phyloP scores from a whole-genome alignment of 2,113 vertebrate genomes.

The Mionectes macconnelli region DNA sequence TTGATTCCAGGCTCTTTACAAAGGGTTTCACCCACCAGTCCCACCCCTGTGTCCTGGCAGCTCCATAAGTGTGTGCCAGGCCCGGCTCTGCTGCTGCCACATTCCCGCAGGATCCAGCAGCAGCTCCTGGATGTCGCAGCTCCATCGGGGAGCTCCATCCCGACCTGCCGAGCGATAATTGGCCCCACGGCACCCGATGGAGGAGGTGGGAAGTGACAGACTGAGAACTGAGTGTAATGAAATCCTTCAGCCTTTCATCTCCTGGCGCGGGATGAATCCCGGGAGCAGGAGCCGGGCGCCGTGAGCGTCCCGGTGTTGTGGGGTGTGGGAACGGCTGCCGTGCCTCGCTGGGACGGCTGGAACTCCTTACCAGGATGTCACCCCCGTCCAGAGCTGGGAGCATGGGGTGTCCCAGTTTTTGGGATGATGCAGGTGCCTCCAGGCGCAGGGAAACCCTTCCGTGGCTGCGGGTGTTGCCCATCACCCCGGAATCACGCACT shows the following conservation, averaged over 20 bases:
- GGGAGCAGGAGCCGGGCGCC: neutral
- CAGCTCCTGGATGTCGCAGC: neutral
- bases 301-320: fast-evolving
- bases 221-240: neutral
- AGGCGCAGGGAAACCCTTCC: neutral
- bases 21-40: neutral
- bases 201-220: constrained; percentile 40
- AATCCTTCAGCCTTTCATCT: constrained; percentile 31
- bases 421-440: neutral
- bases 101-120: neutral
- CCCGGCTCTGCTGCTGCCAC: neutral
- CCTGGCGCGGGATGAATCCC: neutral
- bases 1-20: neutral
- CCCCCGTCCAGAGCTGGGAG: fast-evolving
- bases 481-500: neutral
- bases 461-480: neutral
- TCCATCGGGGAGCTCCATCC: neutral
- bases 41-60: fast-evolving
- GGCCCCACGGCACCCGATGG: neutral
- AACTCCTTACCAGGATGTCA: no score
- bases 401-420: fast-evolving
- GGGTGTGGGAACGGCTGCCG: fast-evolving
- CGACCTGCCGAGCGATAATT: neutral
- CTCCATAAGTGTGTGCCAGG: neutral
- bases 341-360: fast-evolving